Conservation (phyloP, 2,113 vertebrate genomes). For the Chaenogobius annularis region DNA sequence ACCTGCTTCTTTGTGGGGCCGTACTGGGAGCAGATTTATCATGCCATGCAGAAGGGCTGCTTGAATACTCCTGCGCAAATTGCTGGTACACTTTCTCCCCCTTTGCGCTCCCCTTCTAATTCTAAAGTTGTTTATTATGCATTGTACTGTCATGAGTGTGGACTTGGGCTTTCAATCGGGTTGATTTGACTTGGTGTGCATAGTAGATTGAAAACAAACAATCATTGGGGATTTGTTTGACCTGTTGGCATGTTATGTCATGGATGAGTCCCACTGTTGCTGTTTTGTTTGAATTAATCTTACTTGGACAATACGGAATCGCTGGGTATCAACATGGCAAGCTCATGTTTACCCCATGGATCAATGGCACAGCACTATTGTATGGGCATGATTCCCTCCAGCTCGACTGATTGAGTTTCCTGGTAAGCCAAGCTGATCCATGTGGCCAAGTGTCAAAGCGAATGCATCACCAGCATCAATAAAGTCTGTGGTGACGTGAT, state of each 20-base stretch:
- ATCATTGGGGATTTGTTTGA: neutral
- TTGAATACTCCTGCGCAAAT: conserved; percentile 62
- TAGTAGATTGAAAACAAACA: neutral
- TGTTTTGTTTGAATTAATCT: neutral
- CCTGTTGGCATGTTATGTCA: neutral
- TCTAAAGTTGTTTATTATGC: conserved; percentile 49
- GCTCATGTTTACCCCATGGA: conserved; percentile 51
- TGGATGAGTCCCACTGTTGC: neutral
- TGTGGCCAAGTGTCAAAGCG: conserved; percentile 16
- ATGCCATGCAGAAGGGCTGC: conserved; percentile 58
- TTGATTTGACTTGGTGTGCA: neutral
- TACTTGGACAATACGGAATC: neutral
- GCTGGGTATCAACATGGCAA: conserved; percentile 17
- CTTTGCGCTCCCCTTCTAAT: conserved; percentile 16
- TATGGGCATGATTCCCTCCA: conserved; percentile 54
- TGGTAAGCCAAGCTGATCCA: conserved; percentile 38
- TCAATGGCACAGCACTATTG: conserved; percentile 50
- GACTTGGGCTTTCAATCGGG: conserved; percentile 34
- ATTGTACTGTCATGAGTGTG: conserved; percentile 22
- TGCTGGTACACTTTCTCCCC: conserved; percentile 33
- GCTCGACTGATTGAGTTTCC: conserved; percentile 54
- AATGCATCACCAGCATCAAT: conserved; percentile 20
- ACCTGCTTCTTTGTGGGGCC: conserved; percentile 64
- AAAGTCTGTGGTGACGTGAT: conserved; percentile 5
- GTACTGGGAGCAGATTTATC: conserved; percentile 75